phyloP scores from a whole-genome alignment of 2,113 vertebrate species.

The Colistium nudipinnis region DNA sequence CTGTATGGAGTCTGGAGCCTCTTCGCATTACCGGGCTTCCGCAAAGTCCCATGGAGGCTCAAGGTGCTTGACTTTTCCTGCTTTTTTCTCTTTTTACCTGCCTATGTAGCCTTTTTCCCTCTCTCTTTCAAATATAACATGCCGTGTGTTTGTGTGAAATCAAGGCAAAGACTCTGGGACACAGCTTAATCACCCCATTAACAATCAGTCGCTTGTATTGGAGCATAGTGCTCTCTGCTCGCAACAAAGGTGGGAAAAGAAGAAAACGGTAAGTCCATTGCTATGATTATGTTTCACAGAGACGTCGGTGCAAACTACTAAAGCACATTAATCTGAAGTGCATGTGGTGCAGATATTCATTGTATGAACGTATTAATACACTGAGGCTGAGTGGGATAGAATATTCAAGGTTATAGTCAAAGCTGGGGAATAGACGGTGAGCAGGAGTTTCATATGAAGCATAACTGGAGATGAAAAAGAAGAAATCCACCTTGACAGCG shows the following conservation, averaged over 20 bases:
- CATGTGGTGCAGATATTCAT: not conserved
- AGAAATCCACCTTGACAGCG: not conserved
- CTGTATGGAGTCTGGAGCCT: constrained; percentile 79
- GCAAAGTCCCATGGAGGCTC: constrained; percentile 74
- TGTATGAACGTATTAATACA: not conserved
- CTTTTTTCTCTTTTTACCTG: not conserved
- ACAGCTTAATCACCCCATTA: constrained; percentile 47
- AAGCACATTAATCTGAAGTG: not conserved
- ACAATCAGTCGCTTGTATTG: constrained; percentile 57
- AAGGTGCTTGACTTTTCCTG: constrained; percentile 62
- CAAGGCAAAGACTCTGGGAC: not conserved
- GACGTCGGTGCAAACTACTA: not conserved
- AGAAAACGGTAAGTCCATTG: constrained; percentile 44
- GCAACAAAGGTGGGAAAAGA: constrained; percentile 44
- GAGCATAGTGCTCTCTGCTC: constrained; percentile 29
- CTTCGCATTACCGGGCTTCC: constrained; percentile 78
- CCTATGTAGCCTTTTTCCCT: not conserved
- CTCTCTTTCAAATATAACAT: not conserved
- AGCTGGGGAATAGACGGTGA: not conserved
- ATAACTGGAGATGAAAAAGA: not conserved
- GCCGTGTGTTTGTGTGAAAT: constrained; percentile 13
- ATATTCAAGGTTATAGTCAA: constrained; percentile 21
- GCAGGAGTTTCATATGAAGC: constrained; percentile 6
- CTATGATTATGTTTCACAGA: not conserved
- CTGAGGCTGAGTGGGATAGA: constrained; percentile 10